Conservation (phyloP, 2,888 invertebrate genomes). For the Chymomyza amoena region DNA sequence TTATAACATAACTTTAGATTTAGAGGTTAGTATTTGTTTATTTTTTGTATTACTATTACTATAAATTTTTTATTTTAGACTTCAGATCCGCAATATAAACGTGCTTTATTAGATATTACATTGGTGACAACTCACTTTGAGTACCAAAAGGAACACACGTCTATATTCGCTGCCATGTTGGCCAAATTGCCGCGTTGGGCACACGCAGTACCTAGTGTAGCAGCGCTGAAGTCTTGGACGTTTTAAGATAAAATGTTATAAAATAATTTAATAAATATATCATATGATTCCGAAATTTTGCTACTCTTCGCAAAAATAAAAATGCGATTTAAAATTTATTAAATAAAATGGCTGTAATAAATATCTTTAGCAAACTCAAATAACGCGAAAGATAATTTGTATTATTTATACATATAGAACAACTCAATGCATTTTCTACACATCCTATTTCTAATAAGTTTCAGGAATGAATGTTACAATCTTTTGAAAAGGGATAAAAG, state of each 20-base stretch:
- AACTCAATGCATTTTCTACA: too few species aligned
- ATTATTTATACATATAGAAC: too few species aligned
- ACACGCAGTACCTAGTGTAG: slow-evolving; percentile 66
- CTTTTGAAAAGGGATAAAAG: too few species aligned
- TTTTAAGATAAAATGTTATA: slow-evolving; percentile 40
- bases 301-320: not conserved
- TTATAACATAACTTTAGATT: slow-evolving; percentile 61
- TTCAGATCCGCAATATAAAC: slow-evolving; percentile 40
- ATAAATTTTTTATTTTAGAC: slow-evolving; percentile 41
- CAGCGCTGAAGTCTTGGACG: slow-evolving; percentile 63
- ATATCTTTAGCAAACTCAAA: not conserved
- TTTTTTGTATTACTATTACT: not conserved
- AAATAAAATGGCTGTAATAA: not conserved
- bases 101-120: slow-evolving; percentile 66
- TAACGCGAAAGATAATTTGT: too few species aligned
- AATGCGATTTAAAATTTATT: not conserved
- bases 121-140: slow-evolving; percentile 67
- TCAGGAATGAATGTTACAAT: too few species aligned
- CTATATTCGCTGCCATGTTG: slow-evolving; percentile 65
- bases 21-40: slow-evolving; percentile 46
- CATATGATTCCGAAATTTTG: not conserved
- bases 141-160: slow-evolving; percentile 68
- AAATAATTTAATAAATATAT: not conserved
- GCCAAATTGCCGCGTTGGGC: slow-evolving; percentile 69
- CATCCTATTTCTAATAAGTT: too few species aligned